These are phyloP conservation scores for Zaprionus obscuricornis DNA, from an alignment of 2,888 invertebrate genomes.

Conservation along the genomic window DNA sequence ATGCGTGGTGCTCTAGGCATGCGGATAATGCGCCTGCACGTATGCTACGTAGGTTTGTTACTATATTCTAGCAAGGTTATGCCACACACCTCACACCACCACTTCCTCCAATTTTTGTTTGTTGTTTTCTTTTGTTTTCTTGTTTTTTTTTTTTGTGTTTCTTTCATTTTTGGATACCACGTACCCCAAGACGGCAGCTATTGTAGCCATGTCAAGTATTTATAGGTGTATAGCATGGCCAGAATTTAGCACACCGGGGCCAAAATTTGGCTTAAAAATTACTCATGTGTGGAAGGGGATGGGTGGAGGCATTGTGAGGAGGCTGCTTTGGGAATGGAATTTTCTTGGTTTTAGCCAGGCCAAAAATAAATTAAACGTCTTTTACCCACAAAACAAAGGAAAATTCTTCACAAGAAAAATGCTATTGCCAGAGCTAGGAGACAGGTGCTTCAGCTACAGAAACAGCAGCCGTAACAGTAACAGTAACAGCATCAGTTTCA, in stretches of 20 bases:
- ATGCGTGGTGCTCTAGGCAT: slow-evolving; percentile 24
- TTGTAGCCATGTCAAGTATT: slow-evolving; percentile 74
- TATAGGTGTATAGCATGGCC: slow-evolving; percentile 67
- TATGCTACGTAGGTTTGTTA: slow-evolving; percentile 46
- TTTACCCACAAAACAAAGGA: slow-evolving; percentile 62
- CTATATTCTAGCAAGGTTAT: background rate
- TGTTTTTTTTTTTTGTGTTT: background rate
- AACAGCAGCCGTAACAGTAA: no score
- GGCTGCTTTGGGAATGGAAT: slow-evolving; percentile 1
- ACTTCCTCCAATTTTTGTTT: background rate
- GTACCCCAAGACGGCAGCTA: slow-evolving; percentile 47
- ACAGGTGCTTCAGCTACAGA: no score
- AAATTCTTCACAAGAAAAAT: slow-evolving; percentile 60
- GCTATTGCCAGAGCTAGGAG: slow-evolving; percentile 25
- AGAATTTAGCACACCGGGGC: slow-evolving; percentile 51
- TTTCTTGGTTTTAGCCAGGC: slow-evolving; percentile 32
- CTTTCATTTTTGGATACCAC: slow-evolving; percentile 13
- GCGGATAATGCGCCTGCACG: slow-evolving; percentile 58
- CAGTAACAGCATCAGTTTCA: no score
- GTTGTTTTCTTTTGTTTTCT: slow-evolving; percentile 1
- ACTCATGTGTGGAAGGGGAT: slow-evolving; percentile 35
- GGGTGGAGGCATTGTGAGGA: slow-evolving; percentile 22
- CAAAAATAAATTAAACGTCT: slow-evolving; percentile 74
- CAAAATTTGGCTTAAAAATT: slow-evolving; percentile 59
- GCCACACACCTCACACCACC: no score